Conservation (phyloP, 2,113 vertebrate genomes). For the Poeciliopsis occidentalis region DNA sequence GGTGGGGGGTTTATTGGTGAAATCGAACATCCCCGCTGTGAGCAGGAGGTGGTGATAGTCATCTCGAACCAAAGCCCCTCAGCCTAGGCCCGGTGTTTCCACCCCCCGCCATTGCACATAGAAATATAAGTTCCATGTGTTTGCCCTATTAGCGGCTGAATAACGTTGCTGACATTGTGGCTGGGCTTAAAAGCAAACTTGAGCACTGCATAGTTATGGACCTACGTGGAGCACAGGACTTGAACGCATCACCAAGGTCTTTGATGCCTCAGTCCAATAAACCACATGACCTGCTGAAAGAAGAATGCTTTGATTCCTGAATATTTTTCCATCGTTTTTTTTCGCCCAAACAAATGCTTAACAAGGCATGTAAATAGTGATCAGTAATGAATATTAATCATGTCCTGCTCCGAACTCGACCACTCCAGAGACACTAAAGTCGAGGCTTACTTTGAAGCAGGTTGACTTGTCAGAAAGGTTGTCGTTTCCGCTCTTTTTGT, state of each 20-base stretch:
- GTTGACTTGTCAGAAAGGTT: no score
- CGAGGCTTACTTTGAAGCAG: no score
- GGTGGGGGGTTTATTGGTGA: slow-evolving; percentile 22
- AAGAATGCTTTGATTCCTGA: neutral
- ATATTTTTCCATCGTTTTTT: no score
- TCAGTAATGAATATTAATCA: neutral
- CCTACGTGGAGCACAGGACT: slow-evolving; percentile 30
- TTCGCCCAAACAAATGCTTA: no score
- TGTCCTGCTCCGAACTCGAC: neutral
- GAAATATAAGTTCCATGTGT: slow-evolving; percentile 62
- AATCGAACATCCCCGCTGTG: slow-evolving; percentile 23
- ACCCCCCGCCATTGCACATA: slow-evolving; percentile 2
- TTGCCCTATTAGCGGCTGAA: slow-evolving; percentile 58
- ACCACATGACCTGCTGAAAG: slow-evolving; percentile 18
- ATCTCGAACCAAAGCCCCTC: slow-evolving; percentile 33
- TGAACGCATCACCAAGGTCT: neutral
- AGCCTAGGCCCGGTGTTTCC: no score
- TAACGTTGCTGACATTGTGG: slow-evolving; percentile 49
- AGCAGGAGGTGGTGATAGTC: slow-evolving; percentile 15
- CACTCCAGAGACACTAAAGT: no score
- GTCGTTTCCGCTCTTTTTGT: no score
- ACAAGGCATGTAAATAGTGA: no score
- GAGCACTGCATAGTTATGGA: neutral
- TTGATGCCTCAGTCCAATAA: slow-evolving; percentile 1
- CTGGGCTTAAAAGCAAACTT: slow-evolving; percentile 28